Conservation (phyloP, 2,113 vertebrate genomes). For the Benitochromis conjunctus region DNA sequence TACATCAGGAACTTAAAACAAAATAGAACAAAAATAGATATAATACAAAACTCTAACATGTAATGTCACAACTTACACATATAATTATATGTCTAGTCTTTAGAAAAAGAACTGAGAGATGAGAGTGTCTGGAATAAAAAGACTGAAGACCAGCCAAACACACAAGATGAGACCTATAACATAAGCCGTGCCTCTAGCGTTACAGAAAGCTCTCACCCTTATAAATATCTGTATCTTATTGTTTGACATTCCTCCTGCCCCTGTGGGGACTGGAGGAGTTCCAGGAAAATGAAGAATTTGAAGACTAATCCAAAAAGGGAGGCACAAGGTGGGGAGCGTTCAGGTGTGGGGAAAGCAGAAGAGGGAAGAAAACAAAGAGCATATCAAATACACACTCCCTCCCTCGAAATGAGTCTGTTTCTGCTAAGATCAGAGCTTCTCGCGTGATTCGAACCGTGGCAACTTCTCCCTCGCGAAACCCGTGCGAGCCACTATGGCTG, state of each 20-base stretch:
- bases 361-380: not conserved
- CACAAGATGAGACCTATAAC: slow-evolving; percentile 46
- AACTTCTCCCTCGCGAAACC: not conserved
- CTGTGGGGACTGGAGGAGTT: slow-evolving; percentile 1
- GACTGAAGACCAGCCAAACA: slow-evolving; percentile 17
- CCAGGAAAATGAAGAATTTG: slow-evolving; percentile 20
- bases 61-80: not conserved
- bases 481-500: not conserved
- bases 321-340: not conserved
- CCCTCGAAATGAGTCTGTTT: not conserved
- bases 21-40: not conserved
- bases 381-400: not conserved
- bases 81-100: not conserved
- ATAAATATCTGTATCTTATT: slow-evolving; percentile 44
- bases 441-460: not conserved
- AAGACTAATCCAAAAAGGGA: not conserved
- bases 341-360: not conserved
- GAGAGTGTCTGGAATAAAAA: not conserved
- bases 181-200: slow-evolving; percentile 18
- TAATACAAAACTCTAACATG: not conserved
- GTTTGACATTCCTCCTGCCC: slow-evolving; percentile 38
- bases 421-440: not conserved
- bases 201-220: not conserved
- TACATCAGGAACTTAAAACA: not conserved
- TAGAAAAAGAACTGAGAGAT: not conserved